These are phyloP conservation scores for Micromys minutus DNA, from an alignment of 2,113 vertebrate species.

Conservation along the genomic window DNA sequence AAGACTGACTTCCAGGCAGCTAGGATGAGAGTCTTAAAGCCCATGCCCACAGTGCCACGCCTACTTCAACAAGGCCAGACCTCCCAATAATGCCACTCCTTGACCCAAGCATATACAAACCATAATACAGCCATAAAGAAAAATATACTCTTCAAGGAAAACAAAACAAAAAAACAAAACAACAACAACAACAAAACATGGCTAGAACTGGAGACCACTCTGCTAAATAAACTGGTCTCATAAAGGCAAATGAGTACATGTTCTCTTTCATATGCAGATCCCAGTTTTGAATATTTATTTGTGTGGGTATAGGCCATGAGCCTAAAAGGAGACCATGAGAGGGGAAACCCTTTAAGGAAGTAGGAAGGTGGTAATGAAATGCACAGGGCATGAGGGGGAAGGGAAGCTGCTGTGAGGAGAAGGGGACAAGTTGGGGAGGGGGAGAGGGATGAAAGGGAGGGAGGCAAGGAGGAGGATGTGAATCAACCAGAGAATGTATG, in stretches of 20 bases:
- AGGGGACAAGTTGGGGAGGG: neutral
- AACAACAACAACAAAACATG: too few species aligned
- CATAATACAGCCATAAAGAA: neutral
- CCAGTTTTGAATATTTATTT: neutral
- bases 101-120: too few species aligned
- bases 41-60: too few species aligned
- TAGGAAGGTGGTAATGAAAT: neutral
- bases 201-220: neutral
- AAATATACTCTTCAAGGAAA: neutral
- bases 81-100: too few species aligned
- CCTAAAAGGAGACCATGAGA: neutral
- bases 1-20: too few species aligned
- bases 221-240: too few species aligned
- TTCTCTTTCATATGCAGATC: neutral
- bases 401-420: too few species aligned
- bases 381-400: too few species aligned
- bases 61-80: too few species aligned
- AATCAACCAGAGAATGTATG: neutral
- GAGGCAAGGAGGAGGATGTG: neutral
- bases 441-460: neutral
- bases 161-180: too few species aligned
- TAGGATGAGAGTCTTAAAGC: too few species aligned
- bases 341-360: neutral
- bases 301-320: neutral
- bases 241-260: neutral